These are phyloP conservation scores for Eudemis profundana DNA, from an alignment of 2,888 invertebrate genomes.

Conservation along the genomic window DNA sequence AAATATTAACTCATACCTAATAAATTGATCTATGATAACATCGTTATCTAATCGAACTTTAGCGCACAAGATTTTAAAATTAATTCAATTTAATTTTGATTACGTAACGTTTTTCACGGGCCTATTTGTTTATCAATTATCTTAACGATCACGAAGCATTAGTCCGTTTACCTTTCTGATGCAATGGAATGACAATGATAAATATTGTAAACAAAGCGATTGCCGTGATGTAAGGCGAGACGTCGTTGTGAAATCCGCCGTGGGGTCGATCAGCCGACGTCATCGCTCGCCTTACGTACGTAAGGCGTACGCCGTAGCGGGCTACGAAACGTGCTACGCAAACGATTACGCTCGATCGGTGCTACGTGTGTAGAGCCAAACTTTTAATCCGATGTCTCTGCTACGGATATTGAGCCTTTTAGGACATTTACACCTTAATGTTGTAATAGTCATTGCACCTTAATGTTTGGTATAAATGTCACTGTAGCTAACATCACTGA, in stretches of 20 bases:
- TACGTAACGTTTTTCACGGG: neutral
- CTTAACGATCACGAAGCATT: constrained; percentile 23
- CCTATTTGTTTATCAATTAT: constrained; percentile 10
- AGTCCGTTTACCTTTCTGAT: constrained; percentile 39
- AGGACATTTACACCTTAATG: too few relatives aligned
- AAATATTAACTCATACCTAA: constrained; percentile 2
- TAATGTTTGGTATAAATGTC: neutral
- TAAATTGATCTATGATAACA: too few relatives aligned
- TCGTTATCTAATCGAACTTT: neutral
- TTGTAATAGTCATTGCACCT: too few relatives aligned
- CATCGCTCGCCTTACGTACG: constrained; percentile 28
- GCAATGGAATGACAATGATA: constrained; percentile 36
- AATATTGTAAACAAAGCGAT: constrained; percentile 43
- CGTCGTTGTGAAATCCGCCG: constrained; percentile 33
- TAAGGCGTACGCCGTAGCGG: constrained; percentile 31
- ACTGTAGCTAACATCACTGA: too few relatives aligned
- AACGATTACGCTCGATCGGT: constrained; percentile 25
- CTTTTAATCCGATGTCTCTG: constrained; percentile 3
- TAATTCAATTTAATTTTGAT: neutral
- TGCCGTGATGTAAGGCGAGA: constrained; percentile 37
- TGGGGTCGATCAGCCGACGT: constrained; percentile 30
- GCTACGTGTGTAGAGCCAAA: constrained; percentile 37
- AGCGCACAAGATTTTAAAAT: neutral
- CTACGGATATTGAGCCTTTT: neutral
- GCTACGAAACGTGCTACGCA: constrained; percentile 42